Conservation (phyloP, 2,797 vertebrate species). For the Monodelphis domestica region DNA sequence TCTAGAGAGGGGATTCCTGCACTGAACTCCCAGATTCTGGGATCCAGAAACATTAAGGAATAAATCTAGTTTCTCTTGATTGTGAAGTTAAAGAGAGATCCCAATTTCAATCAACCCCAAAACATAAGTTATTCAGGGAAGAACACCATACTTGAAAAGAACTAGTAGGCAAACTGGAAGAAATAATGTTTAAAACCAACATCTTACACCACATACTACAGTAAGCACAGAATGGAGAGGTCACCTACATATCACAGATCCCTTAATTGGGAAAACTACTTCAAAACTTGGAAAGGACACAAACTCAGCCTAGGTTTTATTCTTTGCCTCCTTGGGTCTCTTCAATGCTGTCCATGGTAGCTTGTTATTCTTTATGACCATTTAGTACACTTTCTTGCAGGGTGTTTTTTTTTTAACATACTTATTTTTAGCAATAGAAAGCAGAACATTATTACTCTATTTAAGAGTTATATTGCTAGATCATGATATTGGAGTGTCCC, state of each 20-base stretch:
- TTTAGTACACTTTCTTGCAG: not conserved
- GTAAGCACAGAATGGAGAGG: not conserved
- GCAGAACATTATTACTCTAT: not conserved
- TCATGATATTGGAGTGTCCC: not conserved
- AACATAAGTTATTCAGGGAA: not conserved
- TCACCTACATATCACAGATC: not conserved
- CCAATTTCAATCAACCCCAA: not conserved
- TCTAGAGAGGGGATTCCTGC: too few relatives aligned
- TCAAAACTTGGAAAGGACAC: not conserved
- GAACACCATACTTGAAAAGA: not conserved
- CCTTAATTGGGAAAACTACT: not conserved
- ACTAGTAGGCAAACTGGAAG: not conserved
- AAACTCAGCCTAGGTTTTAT: not conserved
- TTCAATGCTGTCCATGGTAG: not conserved
- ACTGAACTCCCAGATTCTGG: too few relatives aligned
- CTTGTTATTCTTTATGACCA: not conserved
- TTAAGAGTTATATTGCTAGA: not conserved
- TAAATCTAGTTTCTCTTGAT: not conserved
- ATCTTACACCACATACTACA: not conserved
- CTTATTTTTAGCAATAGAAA: not conserved
- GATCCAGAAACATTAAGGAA: not conserved
- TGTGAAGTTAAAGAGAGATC: not conserved
- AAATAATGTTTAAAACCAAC: not conserved
- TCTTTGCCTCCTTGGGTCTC: not conserved
- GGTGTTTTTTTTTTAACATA: not conserved